Percentiles rank a stretch among this genome's conserved stretches.
These are phyloP conservation scores for Madoqua kirkii DNA, from an alignment of 2,113 vertebrate species.

Conservation along the genomic window DNA sequence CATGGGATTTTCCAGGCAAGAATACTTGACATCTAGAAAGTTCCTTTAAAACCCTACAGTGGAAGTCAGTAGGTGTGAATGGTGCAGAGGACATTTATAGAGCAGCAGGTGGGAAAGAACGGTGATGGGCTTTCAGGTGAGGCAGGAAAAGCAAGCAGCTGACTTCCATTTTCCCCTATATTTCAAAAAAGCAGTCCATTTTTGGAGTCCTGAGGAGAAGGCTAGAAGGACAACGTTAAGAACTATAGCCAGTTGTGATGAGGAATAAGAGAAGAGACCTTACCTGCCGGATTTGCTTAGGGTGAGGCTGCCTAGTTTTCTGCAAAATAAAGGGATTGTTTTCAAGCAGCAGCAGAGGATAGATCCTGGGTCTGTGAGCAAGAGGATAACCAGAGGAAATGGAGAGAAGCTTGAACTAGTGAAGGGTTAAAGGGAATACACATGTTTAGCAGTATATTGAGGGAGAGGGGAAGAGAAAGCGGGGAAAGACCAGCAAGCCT, in stretches of 20 bases:
- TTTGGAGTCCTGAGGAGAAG: neutral
- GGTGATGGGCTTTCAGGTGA: neutral
- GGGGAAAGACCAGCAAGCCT: constrained; percentile 18
- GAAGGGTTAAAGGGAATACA: constrained; percentile 58
- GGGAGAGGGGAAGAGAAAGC: neutral
- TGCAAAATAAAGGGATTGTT: neutral
- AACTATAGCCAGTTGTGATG: neutral
- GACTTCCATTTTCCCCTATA: neutral
- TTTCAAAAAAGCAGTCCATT: constrained; percentile 24
- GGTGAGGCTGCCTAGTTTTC: neutral
- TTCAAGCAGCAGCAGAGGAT: neutral
- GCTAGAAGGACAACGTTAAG: neutral
- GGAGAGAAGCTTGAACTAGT: neutral
- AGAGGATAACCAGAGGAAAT: neutral
- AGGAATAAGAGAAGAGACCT: neutral
- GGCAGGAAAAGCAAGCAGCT: neutral
- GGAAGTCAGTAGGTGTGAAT: neutral
- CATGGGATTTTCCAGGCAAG: neutral
- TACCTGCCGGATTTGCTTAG: neutral
- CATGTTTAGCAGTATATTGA: constrained; percentile 19
- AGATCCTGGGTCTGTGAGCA: neutral
- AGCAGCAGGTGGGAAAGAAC: neutral
- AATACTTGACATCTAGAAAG: neutral
- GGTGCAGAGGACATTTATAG: neutral
- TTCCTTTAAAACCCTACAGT: neutral